These are phyloP conservation scores for Cynodonichthys magdalenae DNA, from an alignment of 2,797 vertebrate species.

Conservation along the genomic window DNA sequence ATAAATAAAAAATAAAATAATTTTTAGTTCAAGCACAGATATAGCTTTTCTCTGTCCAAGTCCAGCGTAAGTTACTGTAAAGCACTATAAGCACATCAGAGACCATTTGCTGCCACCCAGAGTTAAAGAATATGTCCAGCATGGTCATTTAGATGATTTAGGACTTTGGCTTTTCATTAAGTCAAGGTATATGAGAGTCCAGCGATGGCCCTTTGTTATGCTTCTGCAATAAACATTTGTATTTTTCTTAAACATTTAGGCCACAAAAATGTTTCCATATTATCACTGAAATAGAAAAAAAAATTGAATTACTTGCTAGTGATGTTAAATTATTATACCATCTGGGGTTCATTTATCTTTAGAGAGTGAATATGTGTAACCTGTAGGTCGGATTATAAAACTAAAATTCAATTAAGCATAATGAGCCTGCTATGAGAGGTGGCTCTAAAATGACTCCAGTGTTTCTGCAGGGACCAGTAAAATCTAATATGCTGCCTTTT, in stretches of 20 bases:
- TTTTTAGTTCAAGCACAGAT: too few relatives aligned
- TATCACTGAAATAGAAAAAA: not conserved
- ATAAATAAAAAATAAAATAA: too few relatives aligned
- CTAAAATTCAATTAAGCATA: constrained; percentile 29
- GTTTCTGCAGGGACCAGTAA: constrained; percentile 18
- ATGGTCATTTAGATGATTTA: not conserved
- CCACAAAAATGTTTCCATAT: not conserved
- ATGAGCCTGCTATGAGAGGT: constrained; percentile 23
- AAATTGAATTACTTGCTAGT: not conserved
- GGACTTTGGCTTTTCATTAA: not conserved
- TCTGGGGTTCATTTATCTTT: not conserved
- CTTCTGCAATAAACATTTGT: too few relatives aligned
- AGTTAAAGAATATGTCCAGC: not conserved
- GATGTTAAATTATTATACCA: constrained; percentile 1
- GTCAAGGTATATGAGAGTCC: not conserved
- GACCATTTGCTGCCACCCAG: too few relatives aligned
- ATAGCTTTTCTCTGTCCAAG: too few relatives aligned
- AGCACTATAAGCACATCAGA: too few relatives aligned
- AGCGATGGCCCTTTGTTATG: not conserved
- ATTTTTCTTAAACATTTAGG: too few relatives aligned
- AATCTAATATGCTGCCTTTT: constrained; percentile 1
- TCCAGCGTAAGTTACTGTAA: too few relatives aligned
- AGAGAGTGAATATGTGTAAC: constrained; percentile 6
- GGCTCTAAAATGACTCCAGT: constrained; percentile 5
- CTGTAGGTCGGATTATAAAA: constrained; percentile 23